phyloP scores from a whole-genome alignment of 2,113 vertebrate species.

The Limnothrissa miodon region DNA sequence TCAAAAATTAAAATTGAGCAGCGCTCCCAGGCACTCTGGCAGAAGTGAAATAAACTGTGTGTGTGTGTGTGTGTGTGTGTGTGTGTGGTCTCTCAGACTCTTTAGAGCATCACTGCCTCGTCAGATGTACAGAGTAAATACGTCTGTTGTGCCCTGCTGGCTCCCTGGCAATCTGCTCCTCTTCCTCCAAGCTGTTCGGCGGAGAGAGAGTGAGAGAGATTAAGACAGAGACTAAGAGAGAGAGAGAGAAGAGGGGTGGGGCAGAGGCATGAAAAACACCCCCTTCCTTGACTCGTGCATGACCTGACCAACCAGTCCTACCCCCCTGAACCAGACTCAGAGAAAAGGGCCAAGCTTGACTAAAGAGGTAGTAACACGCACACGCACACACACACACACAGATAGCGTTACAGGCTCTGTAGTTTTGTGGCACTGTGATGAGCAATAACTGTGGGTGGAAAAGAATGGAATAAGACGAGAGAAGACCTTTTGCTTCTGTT shows the following conservation, averaged over 20 bases:
- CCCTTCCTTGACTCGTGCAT: background rate
- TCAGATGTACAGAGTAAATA: conserved; percentile 62
- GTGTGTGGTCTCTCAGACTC: conserved; percentile 58
- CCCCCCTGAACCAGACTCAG: background rate
- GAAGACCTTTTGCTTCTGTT: background rate
- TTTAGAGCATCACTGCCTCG: conserved; percentile 59
- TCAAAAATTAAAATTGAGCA: background rate
- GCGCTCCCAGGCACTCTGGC: conserved; percentile 16
- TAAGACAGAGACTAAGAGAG: no score
- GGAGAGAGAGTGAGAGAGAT: conserved; percentile 37
- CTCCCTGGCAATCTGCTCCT: conserved; percentile 47
- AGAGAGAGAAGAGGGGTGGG: conserved; percentile 23
- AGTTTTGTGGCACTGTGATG: conserved; percentile 7
- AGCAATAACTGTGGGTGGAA: background rate
- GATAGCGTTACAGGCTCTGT: background rate
- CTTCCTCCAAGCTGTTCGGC: conserved; percentile 37
- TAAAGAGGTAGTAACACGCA: background rate
- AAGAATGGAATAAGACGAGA: background rate
- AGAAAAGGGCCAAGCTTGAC: background rate
- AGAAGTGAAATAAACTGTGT: background rate
- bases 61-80: conserved; percentile 31
- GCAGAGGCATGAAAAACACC: background rate
- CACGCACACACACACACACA: background rate
- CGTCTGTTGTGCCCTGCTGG: conserved; percentile 49
- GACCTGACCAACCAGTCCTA: background rate